Percentiles rank a stretch among this genome's conserved stretches.
Conservation (phyloP, 2,888 invertebrate species). For the Protodeltote pygarga region DNA sequence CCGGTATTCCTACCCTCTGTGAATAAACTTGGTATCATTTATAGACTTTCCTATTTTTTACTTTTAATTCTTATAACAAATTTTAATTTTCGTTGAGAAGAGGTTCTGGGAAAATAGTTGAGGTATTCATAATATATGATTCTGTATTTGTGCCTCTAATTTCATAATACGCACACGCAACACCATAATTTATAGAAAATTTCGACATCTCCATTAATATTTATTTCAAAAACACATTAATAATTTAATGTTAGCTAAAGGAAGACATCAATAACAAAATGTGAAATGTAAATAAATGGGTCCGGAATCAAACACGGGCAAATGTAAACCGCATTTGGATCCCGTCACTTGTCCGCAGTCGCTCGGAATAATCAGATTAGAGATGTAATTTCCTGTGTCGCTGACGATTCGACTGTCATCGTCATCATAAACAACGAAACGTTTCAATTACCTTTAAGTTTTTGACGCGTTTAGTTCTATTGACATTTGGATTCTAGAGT, state of each 20-base stretch:
- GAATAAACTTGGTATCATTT: too few relatives aligned
- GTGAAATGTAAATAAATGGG: constrained; percentile 39
- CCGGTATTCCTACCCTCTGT: too few relatives aligned
- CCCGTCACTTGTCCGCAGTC: constrained; percentile 67
- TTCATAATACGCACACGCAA: constrained; percentile 5
- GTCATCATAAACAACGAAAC: constrained; percentile 46
- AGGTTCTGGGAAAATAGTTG: too few relatives aligned
- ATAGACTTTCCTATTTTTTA: too few relatives aligned
- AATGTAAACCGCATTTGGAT: constrained; percentile 31
- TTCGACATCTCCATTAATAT: constrained; percentile 18
- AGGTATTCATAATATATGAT: not conserved
- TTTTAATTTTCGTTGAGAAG: too few relatives aligned
- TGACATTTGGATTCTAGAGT: constrained; percentile 4
- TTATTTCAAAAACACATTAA: constrained; percentile 18
- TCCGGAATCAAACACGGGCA: constrained; percentile 24
- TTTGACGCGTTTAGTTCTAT: constrained; percentile 11
- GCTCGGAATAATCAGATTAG: constrained; percentile 77
- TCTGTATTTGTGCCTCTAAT: not conserved
- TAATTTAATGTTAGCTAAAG: constrained; percentile 24
- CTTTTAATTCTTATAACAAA: too few relatives aligned
- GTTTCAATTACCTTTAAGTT: constrained; percentile 55
- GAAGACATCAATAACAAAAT: constrained; percentile 40
- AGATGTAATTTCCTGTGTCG: constrained; percentile 77
- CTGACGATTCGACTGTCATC: constrained; percentile 61
- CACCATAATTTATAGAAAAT: constrained; percentile 5